These are phyloP conservation scores for Chaetodon trifasciatus DNA, from an alignment of 2,797 vertebrate genomes.

Conservation along the genomic window DNA sequence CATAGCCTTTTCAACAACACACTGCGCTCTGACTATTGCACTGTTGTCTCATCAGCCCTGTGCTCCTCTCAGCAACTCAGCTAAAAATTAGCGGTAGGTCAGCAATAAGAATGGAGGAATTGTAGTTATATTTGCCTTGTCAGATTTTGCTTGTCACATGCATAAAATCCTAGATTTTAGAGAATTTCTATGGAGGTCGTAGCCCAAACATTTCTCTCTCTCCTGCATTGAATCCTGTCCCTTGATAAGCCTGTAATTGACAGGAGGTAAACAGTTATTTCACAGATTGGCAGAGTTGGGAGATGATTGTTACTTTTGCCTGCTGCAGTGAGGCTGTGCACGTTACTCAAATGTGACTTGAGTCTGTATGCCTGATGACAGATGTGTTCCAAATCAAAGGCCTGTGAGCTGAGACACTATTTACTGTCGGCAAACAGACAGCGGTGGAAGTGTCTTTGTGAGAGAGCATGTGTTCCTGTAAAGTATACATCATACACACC, in stretches of 20 bases:
- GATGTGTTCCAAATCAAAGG: slow-evolving; percentile 50
- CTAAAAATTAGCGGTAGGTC: slow-evolving; percentile 63
- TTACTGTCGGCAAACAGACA: slow-evolving; percentile 43
- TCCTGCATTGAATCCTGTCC: slow-evolving; percentile 9
- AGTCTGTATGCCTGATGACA: slow-evolving; percentile 30
- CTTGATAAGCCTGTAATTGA: slow-evolving; percentile 44
- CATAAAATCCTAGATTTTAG: slow-evolving; percentile 2
- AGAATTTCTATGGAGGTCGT: slow-evolving; percentile 20
- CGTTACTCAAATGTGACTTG: slow-evolving; percentile 46
- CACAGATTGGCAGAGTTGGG: slow-evolving; percentile 33
- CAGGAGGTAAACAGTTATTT: slow-evolving; percentile 50
- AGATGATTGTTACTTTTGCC: slow-evolving; percentile 49
- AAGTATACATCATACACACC: slow-evolving; percentile 46
- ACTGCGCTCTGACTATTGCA: slow-evolving; percentile 67
- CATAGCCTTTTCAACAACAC: slow-evolving; percentile 46
- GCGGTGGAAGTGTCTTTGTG: slow-evolving; percentile 41
- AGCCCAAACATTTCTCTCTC: slow-evolving; percentile 3
- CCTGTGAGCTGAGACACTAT: slow-evolving; percentile 34
- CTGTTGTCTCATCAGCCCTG: slow-evolving; percentile 61
- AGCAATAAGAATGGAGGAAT: slow-evolving; percentile 56
- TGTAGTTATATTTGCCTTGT: slow-evolving; percentile 47
- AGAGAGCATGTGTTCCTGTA: slow-evolving; percentile 43
- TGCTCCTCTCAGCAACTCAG: slow-evolving; percentile 65
- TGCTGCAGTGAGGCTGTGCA: slow-evolving; percentile 30
- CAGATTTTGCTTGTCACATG: slow-evolving; percentile 31